Conservation (phyloP, 1,140 invertebrate species). For the Stegodyphus mimosarum region DNA sequence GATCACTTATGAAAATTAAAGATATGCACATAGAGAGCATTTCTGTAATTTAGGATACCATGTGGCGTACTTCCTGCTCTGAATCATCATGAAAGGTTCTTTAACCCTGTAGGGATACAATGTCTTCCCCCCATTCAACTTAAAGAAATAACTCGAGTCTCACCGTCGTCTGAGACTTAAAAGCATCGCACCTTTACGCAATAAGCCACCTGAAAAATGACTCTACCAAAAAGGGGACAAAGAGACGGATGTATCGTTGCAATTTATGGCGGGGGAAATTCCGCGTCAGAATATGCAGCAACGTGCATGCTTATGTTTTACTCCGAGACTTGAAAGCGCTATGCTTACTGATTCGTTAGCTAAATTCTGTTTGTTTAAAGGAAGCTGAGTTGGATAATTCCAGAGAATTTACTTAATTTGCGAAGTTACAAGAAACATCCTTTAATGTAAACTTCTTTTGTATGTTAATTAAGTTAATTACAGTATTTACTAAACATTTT, state of each 20-base stretch:
- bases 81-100: conserved; percentile 19
- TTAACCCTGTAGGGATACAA: background rate
- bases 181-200: conserved; percentile 10
- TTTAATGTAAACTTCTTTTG: no score
- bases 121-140: background rate
- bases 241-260: conserved; percentile 26
- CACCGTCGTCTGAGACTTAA: background rate
- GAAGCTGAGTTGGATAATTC: no score
- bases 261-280: conserved; percentile 26
- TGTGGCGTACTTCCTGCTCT: conserved; percentile 27
- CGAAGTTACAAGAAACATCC: no score
- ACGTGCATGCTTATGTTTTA: no score
- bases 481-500: no score
- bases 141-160: conserved; percentile 17
- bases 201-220: conserved; percentile 35
- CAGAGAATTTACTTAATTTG: no score
- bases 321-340: no score
- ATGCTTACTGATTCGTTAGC: no score
- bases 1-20: conserved; percentile 24
- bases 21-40: background rate
- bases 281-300: no score
- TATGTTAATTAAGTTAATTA: no score
- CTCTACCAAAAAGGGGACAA: conserved; percentile 1
- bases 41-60: background rate
- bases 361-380: no score